A percentile compares a stretch with the other conserved stretches of the same genome.
Evolutionary conservation across 2,888 invertebrate genomes (phyloP).

Genomic region (Thereva unica): DNA sequence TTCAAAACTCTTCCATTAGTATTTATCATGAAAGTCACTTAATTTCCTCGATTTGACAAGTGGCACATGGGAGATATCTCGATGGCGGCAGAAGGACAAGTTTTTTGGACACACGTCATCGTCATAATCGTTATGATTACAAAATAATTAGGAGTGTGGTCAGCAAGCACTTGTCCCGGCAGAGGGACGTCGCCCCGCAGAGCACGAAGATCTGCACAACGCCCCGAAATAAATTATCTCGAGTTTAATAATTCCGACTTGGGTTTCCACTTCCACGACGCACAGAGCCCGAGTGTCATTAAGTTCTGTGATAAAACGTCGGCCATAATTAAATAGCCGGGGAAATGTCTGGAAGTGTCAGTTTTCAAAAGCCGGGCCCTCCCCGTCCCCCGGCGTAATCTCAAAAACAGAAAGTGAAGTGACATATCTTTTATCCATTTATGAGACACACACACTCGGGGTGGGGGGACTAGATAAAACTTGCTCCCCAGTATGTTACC

Average conservation of each 20-base stretch:
- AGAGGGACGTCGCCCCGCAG: not conserved
- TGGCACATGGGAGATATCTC: not conserved
- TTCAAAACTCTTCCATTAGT: not conserved
- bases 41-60: not conserved
- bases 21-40: constrained; percentile 12
- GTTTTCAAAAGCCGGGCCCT: constrained; percentile 31
- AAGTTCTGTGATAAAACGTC: constrained; percentile 35
- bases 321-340: constrained; percentile 38
- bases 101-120: too few relatives aligned
- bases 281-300: constrained; percentile 25
- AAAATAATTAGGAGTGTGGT: constrained; percentile 10
- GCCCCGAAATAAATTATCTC: too few relatives aligned
- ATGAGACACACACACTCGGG: constrained; percentile 2
- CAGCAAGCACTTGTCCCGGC: not conserved
- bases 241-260: too few relatives aligned
- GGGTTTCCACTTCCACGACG: not conserved
- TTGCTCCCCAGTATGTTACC: not conserved
- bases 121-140: constrained; percentile 4
- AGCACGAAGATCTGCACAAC: not conserved
- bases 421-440: constrained; percentile 39
- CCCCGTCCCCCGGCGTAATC: constrained; percentile 28
- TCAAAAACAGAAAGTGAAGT: constrained; percentile 38
- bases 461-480: constrained; percentile 12
- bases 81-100: too few relatives aligned
- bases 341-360: constrained; percentile 38